A percentile compares a stretch with the other conserved stretches of the same genome.
Conservation (phyloP, 2,888 invertebrate species). For the Xestia xanthographa region DNA sequence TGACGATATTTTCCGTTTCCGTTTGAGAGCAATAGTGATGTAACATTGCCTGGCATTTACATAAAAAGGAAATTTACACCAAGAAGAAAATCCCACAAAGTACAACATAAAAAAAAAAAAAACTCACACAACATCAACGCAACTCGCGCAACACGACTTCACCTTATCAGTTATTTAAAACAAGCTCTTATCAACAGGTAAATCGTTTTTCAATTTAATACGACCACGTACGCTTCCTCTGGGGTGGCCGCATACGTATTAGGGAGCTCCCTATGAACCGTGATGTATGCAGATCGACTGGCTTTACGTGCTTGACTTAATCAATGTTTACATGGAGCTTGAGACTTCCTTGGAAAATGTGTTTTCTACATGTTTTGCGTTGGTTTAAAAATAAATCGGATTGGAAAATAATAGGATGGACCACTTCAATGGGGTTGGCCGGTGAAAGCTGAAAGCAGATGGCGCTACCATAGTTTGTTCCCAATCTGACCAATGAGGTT, state of each 20-base stretch:
- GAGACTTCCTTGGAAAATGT: background rate
- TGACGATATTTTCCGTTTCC: too few species aligned
- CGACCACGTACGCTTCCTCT: constrained; percentile 33
- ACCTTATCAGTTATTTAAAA: constrained; percentile 12
- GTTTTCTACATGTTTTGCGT: background rate
- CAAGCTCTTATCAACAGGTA: constrained; percentile 25
- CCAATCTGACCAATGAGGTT: too few species aligned
- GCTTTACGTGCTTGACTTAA: constrained; percentile 66
- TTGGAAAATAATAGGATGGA: background rate
- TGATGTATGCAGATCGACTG: constrained; percentile 55
- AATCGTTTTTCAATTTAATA: constrained; percentile 49
- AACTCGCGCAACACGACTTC: background rate
- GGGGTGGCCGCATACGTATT: constrained; percentile 38
- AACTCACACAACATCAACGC: too few species aligned
- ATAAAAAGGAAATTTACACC: background rate
- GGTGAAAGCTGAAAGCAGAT: too few species aligned
- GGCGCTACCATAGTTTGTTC: too few species aligned
- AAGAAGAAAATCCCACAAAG: background rate
- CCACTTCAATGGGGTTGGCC: too few species aligned
- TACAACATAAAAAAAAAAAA: background rate
- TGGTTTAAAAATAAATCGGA: constrained; percentile 12
- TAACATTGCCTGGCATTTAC: background rate
- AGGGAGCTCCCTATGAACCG: constrained; percentile 35
- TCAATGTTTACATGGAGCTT: constrained; percentile 52
- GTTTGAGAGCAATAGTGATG: too few species aligned